Conservation (phyloP, 2,113 vertebrate species). For the Macaca mulatta region DNA sequence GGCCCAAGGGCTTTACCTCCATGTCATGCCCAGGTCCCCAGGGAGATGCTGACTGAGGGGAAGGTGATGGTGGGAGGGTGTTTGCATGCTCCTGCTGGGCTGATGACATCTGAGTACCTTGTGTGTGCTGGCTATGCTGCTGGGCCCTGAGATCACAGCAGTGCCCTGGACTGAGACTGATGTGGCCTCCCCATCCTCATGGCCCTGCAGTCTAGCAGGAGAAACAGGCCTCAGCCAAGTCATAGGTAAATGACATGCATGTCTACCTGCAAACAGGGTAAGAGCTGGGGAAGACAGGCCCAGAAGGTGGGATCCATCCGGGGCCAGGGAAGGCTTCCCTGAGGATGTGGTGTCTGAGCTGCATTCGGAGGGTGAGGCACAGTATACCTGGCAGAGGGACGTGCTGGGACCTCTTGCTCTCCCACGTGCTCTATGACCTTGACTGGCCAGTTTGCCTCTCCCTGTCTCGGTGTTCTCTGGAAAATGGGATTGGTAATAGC, state of each 20-base stretch:
- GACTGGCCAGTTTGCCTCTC: background rate
- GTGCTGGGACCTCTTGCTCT: background rate
- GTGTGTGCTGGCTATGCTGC: accelerated
- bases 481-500: background rate
- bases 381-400: background rate
- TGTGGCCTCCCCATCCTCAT: accelerated
- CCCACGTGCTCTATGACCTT: background rate
- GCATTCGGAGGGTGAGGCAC: too few relatives aligned
- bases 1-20: background rate
- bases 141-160: too few relatives aligned
- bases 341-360: background rate
- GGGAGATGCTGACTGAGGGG: background rate
- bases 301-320: background rate
- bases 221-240: accelerated
- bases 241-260: background rate
- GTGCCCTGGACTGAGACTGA: background rate
- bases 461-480: background rate
- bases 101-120: background rate
- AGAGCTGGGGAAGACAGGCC: background rate
- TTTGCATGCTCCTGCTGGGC: background rate
- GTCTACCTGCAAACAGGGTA: background rate
- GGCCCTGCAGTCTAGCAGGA: background rate
- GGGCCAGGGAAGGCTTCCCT: background rate
- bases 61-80: background rate
- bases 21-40: background rate